Base-by-base conservation (phyloP, 2,888 invertebrate species). In the Eucera pruinosa region DNA sequence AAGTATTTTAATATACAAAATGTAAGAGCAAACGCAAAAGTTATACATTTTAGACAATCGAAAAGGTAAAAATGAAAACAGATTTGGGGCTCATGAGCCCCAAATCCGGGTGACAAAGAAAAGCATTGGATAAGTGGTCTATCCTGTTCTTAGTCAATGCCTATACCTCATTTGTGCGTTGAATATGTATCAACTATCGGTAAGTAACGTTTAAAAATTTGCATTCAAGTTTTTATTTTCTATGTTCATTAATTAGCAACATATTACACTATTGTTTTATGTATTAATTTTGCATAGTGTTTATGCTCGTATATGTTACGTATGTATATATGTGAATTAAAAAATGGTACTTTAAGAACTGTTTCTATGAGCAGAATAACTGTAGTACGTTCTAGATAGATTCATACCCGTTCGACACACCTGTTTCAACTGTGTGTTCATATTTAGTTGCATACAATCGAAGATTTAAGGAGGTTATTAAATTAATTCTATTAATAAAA, bases 321-420 rank as follows among this genome's bases (percentile, higher is more conserved):
- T 67, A 18, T n/a, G n/a, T 33, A 20, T 6, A 15, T 11, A 33
- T 20, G 2, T 33, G 7, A 36, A 43, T 39, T 15, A n/a, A 61
- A 52, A 50, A 23, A 47, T 33, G 2, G 41, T 25, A 52, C 60
- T 61, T 52, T 41, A 61, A 43, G 61, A 52, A 61, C 60, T 36
- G 52, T 61, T 69, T 69, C 62, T 52, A 69, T 61, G 68, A 60
- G 48, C 30, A 68, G 18, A 43, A 68, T 61, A 60, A 68, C 68
- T 30, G 30, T 30, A 30, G 30, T 30, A 30, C 45, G 27, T 65
- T 65, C 65, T 71, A 66, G 70, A 43, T 52, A 27, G 15, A 36
- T 45, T 52, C 39, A 11, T 69, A 50, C 25, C 36, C 27, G 13
- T 43, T 62, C 50, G 57, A 30, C 62, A 74, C 74, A 64, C 62